Conservation (phyloP, 1,140 invertebrate genomes). For the Sarcophaga bullata region DNA sequence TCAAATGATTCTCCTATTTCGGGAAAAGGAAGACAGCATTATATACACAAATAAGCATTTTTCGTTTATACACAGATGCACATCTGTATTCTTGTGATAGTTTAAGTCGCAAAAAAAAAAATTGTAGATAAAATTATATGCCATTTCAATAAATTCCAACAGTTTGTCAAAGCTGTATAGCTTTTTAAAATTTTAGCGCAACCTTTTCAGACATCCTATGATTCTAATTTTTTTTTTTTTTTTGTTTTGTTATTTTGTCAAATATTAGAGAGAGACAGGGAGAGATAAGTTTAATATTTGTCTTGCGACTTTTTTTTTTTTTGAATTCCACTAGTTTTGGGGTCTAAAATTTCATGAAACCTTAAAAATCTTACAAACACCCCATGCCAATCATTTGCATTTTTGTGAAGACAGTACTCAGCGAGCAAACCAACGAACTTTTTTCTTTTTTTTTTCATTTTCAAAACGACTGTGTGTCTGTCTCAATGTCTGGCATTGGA, state of each 20-base stretch:
- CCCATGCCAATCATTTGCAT: conserved; percentile 40
- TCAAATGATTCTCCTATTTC: too few species aligned
- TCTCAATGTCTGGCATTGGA: conserved; percentile 6
- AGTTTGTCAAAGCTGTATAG: too few species aligned
- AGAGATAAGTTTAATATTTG: not conserved
- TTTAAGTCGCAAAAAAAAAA: too few species aligned
- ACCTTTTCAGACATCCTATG: not conserved
- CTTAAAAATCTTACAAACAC: conserved; percentile 36
- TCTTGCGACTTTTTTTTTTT: not conserved
- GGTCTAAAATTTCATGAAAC: conserved; percentile 40
- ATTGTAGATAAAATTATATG: too few species aligned
- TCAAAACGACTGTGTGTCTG: conserved; percentile 11
- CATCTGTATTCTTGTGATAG: too few species aligned
- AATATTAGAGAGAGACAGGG: not conserved
- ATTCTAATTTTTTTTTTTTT: not conserved
- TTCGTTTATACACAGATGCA: too few species aligned
- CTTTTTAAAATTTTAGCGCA: not conserved
- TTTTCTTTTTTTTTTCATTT: not conserved
- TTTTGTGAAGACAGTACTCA: not conserved
- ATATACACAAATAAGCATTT: too few species aligned
- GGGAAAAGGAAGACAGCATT: too few species aligned
- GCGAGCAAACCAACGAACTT: too few species aligned
- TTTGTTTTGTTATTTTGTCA: conserved; percentile 34
- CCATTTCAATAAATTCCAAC: too few species aligned
- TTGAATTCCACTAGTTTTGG: conserved; percentile 2